Evolutionary conservation across 2,113 vertebrate genomes (phyloP).

Genomic region (Lepisosteus oculatus): DNA sequence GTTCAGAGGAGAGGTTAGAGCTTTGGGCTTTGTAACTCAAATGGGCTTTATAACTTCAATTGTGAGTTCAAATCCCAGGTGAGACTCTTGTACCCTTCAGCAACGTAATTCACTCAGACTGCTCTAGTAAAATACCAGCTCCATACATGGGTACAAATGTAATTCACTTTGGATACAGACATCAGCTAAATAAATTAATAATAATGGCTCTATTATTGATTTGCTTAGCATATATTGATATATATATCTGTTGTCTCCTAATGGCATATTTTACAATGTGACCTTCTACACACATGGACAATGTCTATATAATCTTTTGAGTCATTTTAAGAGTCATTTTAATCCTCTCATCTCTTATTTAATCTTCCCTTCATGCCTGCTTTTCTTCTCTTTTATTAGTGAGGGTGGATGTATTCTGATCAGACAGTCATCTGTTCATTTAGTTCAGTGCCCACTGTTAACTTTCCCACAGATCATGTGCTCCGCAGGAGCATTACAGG

Average conservation of each 20-base stretch:
- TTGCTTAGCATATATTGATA: too few relatives aligned
- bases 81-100: too few relatives aligned
- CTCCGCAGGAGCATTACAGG: constrained; percentile 19
- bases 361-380: constrained; percentile 56
- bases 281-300: constrained; percentile 38
- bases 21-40: too few relatives aligned
- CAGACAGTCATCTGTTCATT: constrained; percentile 51
- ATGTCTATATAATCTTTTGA: constrained; percentile 57
- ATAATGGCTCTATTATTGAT: too few relatives aligned
- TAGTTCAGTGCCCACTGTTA: constrained; percentile 38
- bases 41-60: too few relatives aligned
- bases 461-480: constrained; percentile 32
- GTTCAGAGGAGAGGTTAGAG: too few relatives aligned
- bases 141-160: too few relatives aligned
- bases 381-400: constrained; percentile 49
- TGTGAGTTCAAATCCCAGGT: too few relatives aligned
- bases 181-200: too few relatives aligned
- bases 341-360: constrained; percentile 56
- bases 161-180: too few relatives aligned
- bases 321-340: constrained; percentile 66
- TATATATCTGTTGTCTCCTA: neutral
- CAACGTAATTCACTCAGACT: too few relatives aligned
- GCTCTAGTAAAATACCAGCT: too few relatives aligned
- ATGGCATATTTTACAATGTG: constrained; percentile 35
- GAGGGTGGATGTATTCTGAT: neutral